These are phyloP conservation scores for Nudaria mundana DNA, from an alignment of 2,888 invertebrate species.

Conservation along the genomic window DNA sequence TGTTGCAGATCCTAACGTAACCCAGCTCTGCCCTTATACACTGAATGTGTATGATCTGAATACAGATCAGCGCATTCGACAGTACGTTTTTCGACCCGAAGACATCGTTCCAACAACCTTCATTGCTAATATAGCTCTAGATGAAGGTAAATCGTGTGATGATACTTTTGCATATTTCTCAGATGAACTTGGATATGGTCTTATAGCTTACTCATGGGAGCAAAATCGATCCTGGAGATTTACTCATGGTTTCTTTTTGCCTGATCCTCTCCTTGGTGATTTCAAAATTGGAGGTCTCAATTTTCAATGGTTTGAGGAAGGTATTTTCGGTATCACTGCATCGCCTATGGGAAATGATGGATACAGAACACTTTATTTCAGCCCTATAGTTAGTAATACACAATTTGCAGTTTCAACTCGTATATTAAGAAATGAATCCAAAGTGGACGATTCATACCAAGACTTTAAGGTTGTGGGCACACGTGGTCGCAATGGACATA, in stretches of 20 bases:
- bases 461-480: constrained; percentile 85
- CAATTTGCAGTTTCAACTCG: constrained; percentile 90
- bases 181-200: constrained; percentile 90
- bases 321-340: constrained; percentile 89
- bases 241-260: constrained; percentile 89
- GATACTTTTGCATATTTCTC: constrained; percentile 90
- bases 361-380: constrained; percentile 87
- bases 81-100: constrained; percentile 85
- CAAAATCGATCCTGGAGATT: constrained; percentile 90
- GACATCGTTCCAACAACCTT: constrained; percentile 89
- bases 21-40: constrained; percentile 90
- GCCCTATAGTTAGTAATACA: constrained; percentile 88
- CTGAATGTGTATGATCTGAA: constrained; percentile 88
- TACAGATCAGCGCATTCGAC: constrained; percentile 86
- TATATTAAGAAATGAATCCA: constrained; percentile 85
- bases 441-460: constrained; percentile 85
- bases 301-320: constrained; percentile 92
- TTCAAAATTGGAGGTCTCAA: constrained; percentile 90
- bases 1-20: constrained; percentile 72
- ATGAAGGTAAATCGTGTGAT: constrained; percentile 87
- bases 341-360: constrained; percentile 85
- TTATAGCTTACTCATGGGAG: constrained; percentile 89
- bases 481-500: constrained; percentile 85
- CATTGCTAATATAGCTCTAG: constrained; percentile 93
- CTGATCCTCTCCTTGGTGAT: constrained; percentile 89